A percentile compares a stretch with the other conserved stretches of the same genome.
Evolutionary conservation across 2,113 vertebrate genomes (phyloP).

Genomic region (Epinephelus lanceolatus): DNA sequence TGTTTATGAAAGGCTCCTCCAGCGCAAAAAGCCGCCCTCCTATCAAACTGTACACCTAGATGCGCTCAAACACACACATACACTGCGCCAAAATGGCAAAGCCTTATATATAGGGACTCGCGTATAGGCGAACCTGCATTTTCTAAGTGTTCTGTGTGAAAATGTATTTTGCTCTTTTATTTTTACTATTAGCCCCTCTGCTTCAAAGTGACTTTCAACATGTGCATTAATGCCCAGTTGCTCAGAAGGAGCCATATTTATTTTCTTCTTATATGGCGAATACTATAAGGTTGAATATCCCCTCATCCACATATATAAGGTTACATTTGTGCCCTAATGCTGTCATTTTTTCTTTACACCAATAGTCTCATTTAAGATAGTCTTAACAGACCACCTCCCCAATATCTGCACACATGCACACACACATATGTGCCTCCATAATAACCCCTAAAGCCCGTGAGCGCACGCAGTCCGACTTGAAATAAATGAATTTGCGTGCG

Average conservation of each 20-base stretch:
- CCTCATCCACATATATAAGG: slow-evolving; percentile 8
- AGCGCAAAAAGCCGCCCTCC: slow-evolving; percentile 49
- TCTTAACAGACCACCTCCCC: slow-evolving; percentile 8
- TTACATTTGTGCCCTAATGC: slow-evolving; percentile 43
- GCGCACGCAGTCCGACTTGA: slow-evolving; percentile 39
- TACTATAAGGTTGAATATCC: background rate
- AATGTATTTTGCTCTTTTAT: background rate
- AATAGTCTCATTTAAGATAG: slow-evolving; percentile 45
- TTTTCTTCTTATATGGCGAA: background rate
- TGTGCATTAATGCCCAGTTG: background rate
- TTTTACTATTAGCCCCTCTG: background rate
- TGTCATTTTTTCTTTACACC: slow-evolving; percentile 40
- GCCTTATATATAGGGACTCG: background rate
- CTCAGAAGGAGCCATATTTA: too few relatives aligned
- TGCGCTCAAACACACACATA: slow-evolving; percentile 21
- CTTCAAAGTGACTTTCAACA: background rate
- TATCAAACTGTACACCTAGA: slow-evolving; percentile 46
- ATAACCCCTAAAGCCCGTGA: slow-evolving; percentile 52
- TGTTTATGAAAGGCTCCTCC: slow-evolving; percentile 73
- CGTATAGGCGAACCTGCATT: background rate
- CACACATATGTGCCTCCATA: slow-evolving; percentile 55
- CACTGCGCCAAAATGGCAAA: slow-evolving; percentile 20
- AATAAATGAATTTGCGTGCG: slow-evolving; percentile 78
- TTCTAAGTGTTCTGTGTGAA: background rate
- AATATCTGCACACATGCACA: slow-evolving; percentile 32